Evolutionary conservation across 2,113 vertebrate species (phyloP).

Genomic region (Circaetus gallicus): DNA sequence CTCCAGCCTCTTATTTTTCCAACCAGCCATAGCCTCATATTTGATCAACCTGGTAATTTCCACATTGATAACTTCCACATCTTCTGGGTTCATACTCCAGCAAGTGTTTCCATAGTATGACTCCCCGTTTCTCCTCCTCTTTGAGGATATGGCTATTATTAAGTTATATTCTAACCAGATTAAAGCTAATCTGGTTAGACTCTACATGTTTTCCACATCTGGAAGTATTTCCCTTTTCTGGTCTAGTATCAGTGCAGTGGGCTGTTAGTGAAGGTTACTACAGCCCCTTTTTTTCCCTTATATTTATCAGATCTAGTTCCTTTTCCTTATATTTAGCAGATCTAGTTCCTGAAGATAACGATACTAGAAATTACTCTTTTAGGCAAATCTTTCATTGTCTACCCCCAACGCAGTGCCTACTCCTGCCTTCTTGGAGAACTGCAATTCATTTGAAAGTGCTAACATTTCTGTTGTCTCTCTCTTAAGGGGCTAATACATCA

Average conservation of each 20-base stretch:
- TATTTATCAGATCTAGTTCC: not conserved
- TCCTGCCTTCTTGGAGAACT: not conserved
- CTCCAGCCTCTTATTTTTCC: not conserved
- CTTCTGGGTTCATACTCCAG: not conserved
- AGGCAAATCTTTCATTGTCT: not conserved
- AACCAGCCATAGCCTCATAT: not conserved
- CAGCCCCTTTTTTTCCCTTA: not conserved
- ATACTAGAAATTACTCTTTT: not conserved
- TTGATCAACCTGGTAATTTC: not conserved
- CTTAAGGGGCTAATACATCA: not conserved
- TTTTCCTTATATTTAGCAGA: not conserved
- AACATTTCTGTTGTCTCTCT: not conserved
- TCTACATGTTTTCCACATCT: not conserved
- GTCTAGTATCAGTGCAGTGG: not conserved
- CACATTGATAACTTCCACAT: not conserved
- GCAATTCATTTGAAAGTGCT: not conserved
- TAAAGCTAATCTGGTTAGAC: not conserved
- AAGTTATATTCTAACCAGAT: not conserved
- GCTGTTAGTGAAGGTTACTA: not conserved
- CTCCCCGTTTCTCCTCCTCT: not conserved
- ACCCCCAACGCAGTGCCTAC: rapidly evolving
- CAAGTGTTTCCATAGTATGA: not conserved
- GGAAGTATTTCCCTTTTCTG: not conserved
- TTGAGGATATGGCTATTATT: not conserved
- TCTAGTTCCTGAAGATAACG: not conserved